Conservation (phyloP, 1,140 invertebrate genomes). For the Laupala kohalensis region DNA sequence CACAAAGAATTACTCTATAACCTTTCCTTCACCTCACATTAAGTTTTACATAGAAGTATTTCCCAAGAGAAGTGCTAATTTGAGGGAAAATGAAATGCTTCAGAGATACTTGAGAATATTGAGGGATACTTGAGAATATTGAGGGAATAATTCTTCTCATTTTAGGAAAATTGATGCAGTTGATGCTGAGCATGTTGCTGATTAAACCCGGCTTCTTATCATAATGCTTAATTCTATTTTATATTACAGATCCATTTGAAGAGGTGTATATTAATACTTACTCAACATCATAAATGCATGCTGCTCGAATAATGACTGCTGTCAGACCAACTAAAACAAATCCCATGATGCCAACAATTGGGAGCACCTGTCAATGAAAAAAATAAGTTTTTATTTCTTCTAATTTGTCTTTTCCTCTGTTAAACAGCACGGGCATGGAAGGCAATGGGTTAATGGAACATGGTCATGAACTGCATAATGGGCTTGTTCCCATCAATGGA, state of each 20-base stretch:
- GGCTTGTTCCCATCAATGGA: conserved; percentile 42
- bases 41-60: no score
- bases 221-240: no score
- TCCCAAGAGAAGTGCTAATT: no score
- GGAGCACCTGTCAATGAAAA: conserved; percentile 28
- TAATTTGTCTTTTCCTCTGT: conserved; percentile 12
- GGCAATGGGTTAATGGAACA: conserved; percentile 33
- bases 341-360: conserved; percentile 21
- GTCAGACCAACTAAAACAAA: neutral
- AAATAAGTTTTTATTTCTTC: conserved; percentile 1
- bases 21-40: no score
- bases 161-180: no score
- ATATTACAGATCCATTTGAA: conserved; percentile 2
- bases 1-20: no score
- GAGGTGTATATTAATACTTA: conserved; percentile 5
- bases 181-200: no score
- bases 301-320: neutral
- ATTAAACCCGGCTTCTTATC: no score
- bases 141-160: no score
- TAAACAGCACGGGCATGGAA: conserved; percentile 37
- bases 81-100: no score
- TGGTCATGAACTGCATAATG: conserved; percentile 39
- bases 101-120: no score
- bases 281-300: neutral
- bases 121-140: no score